These are phyloP conservation scores for Sus cebifrons DNA, from an alignment of 2,797 vertebrate genomes.

Conservation along the genomic window DNA sequence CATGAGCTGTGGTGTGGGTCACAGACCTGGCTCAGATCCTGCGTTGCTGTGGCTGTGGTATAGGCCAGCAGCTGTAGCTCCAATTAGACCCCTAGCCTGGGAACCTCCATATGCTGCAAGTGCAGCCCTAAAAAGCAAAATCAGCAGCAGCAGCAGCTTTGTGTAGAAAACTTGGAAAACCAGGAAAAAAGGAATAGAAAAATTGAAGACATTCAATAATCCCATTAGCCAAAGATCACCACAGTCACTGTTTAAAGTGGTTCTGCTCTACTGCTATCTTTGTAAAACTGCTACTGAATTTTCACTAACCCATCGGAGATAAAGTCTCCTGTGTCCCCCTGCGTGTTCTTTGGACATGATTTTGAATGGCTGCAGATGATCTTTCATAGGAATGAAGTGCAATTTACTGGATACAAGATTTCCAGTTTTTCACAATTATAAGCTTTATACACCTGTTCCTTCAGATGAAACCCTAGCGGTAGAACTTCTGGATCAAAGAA, in stretches of 20 bases:
- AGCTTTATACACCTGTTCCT: not conserved
- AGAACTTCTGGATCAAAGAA: not conserved
- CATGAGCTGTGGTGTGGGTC: no score
- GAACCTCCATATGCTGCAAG: no score
- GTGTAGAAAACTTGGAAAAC: conserved; percentile 16
- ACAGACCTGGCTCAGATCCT: no score
- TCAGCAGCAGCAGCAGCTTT: not conserved
- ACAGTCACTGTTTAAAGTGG: no score
- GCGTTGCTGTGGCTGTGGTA: no score
- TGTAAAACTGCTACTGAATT: not conserved
- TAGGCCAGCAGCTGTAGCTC: no score
- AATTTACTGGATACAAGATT: not conserved
- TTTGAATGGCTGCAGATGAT: not conserved
- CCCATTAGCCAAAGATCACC: not conserved
- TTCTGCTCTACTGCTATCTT: rapidly evolving
- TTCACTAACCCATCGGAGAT: not conserved
- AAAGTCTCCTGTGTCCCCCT: rapidly evolving
- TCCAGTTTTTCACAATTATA: not conserved
- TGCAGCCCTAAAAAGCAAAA: no score
- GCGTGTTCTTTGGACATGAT: rapidly evolving
- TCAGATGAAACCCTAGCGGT: not conserved
- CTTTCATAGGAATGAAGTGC: not conserved
- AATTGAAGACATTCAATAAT: not conserved
- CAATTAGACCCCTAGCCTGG: no score
- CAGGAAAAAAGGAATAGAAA: not conserved